Percentiles rank a stretch among this genome's conserved stretches.
Conservation (phyloP, 2,113 vertebrate species). For the Mustela lutreola region DNA sequence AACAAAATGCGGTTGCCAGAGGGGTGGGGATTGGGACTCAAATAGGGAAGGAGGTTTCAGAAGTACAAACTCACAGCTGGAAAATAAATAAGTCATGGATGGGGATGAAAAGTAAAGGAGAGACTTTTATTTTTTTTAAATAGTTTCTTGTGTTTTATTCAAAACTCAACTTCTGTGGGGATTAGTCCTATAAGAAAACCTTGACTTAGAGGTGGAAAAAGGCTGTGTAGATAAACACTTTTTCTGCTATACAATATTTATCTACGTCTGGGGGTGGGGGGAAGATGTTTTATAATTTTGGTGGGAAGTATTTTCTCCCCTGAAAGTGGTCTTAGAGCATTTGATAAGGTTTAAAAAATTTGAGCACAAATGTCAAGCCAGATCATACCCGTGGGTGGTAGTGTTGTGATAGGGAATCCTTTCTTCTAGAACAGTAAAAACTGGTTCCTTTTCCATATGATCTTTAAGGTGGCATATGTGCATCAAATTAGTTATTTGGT, state of each 20-base stretch:
- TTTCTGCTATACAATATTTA: constrained; percentile 7
- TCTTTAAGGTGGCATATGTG: constrained; percentile 4
- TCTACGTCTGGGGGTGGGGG: not conserved
- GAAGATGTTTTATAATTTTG: constrained; percentile 19
- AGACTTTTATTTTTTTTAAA: not conserved
- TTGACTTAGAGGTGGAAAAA: not conserved
- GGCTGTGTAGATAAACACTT: not conserved
- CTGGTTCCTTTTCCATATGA: not conserved
- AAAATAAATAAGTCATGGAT: not conserved
- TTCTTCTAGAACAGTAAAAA: constrained; percentile 41
- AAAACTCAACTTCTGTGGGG: not conserved
- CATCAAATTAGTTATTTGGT: constrained; percentile 8
- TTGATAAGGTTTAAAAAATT: constrained; percentile 65
- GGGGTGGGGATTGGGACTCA: not conserved
- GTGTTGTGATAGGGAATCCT: not conserved
- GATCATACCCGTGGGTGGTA: not conserved
- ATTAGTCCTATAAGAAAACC: not conserved
- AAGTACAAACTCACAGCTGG: not conserved
- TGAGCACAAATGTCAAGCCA: constrained; percentile 27
- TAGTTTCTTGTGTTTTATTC: not conserved
- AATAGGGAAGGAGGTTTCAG: not conserved
- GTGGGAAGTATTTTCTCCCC: not conserved
- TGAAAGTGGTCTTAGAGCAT: constrained; percentile 7
- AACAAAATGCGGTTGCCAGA: constrained; percentile 29
- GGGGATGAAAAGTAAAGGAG: not conserved